Base-by-base conservation (phyloP, 2,113 vertebrate genomes). In the Acanthochromis polyacanthus region DNA sequence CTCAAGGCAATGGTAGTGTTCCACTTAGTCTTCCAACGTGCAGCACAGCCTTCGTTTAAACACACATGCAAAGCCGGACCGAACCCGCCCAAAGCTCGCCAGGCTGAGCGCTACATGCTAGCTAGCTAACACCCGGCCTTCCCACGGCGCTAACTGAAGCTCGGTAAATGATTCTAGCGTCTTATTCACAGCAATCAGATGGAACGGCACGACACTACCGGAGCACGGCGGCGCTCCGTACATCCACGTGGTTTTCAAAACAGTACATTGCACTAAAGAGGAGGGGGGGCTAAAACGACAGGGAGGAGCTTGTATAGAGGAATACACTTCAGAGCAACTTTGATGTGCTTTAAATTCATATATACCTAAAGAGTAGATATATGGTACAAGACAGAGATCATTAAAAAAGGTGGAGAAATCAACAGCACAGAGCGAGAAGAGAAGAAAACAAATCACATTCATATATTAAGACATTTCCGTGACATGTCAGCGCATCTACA, bases 401-500 rank as follows among this genome's bases (percentile, higher is more conserved):
- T 36, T 74, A 70, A 75, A 81, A 77, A 83, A 12, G 36, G 59
- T 56, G 71, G 48, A 87, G 70, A 80, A 89, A 85, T 77, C 25
- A 83, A 81, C 28, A 56, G 17, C 40, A 20, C 40, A 43, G 40
- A 43, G 14, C 40, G 12, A 12, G 40, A 15, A 43, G 40, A 43
- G 40, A 43, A 43, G 67, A 68, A 83, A 84, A 85, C 4, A 16
- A 90, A 89, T 89, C 88, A 93, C 88, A 94, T 93, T 92, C 89
- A 89, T 73, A 94, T 86, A 88, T 94, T 94, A 95, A 94, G 93
- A 95, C 91, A 83, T 92, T 92, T 93, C 4, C 36, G 90, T 93
- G 92, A 92, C 89, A 88, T 83, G 89, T 93, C 89, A 90, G 92
- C 92, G 91, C 91, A 75, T 90, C 91, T 90, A 92, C 77, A 92